Base-by-base conservation (phyloP, 2,797 vertebrate genomes). In the Fringilla coelebs region DNA sequence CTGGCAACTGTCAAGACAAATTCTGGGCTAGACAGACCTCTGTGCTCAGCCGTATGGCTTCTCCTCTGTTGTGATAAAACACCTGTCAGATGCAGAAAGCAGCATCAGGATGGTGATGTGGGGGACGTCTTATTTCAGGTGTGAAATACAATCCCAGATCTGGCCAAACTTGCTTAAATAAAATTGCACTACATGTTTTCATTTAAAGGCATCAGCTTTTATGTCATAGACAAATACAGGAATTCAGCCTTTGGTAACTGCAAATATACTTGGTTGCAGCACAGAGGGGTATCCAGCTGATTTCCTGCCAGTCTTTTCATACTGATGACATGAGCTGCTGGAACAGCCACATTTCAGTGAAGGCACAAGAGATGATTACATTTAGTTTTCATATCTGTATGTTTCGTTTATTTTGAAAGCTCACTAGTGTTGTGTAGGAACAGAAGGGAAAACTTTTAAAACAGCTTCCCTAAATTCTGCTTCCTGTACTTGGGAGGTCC, bases 1-100 rank as follows among this genome's bases (percentile, higher is more conserved):
- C 46, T 65, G 68, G 68, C 78, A 92, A 87, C 52, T 81, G 81
- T 82, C 84, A 96, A 86, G 74, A 90, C 51, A 68, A 91, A 88
- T 83, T 83, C 66, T 34, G 72, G 46, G 61, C 63, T 73, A 89
- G 75, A 49, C 1, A 24, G 78, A 85, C 82, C 41, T 82, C 81
- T n/a, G 9, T 0, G 9, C 41, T 68, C 58, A 88, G 73, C 32
- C 0, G 4, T 70, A 43, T 2, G 45, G 62, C 40, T 81, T 57
- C 46, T 57, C 11, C 58, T 85, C 49, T 28, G 28, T 17, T 70
- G 49, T 85, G 90, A 76, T 66, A 31, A 62, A 95, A 83, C 72
- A 80, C 81, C 84, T 94, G 75, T 80, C 77, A 71, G 41, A 71
- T 34, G 72, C 43, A 83, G 75, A 85, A 85, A 83, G 72, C 19